A percentile compares a stretch with the other conserved stretches of the same genome.
phyloP scores from a whole-genome alignment of 2,797 vertebrate species.

The Sphaeramia orbicularis region DNA sequence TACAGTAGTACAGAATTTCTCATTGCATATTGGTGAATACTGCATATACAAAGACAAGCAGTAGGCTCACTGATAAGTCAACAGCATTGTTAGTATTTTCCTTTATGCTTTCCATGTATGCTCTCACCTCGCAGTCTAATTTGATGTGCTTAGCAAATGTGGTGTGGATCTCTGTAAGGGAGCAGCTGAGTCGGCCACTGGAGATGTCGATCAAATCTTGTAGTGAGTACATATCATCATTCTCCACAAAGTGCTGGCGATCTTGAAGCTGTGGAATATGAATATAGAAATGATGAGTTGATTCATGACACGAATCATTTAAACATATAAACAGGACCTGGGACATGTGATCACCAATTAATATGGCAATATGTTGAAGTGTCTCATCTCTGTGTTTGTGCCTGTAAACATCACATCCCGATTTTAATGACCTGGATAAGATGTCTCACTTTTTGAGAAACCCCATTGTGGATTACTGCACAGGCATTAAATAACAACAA shows the following conservation, averaged over 20 bases:
- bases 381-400: no score
- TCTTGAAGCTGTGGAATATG: slow-evolving; percentile 90
- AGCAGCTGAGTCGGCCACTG: slow-evolving; percentile 91
- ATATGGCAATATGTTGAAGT: no score
- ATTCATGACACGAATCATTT: no score
- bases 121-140: slow-evolving; percentile 94
- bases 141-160: slow-evolving; percentile 99
- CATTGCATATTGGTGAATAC: background rate
- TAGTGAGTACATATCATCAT: slow-evolving; percentile 97
- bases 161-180: slow-evolving; percentile 95
- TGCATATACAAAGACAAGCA: background rate
- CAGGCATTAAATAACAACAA: no score
- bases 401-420: no score
- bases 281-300: background rate
- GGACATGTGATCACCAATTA: no score
- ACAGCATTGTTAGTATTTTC: background rate
- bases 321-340: background rate
- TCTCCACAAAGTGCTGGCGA: slow-evolving; percentile 98
- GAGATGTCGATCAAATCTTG: slow-evolving; percentile 95
- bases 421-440: no score
- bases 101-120: background rate
- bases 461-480: no score
- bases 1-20: background rate
- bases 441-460: no score
- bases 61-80: background rate